Percentiles rank a stretch among this genome's conserved stretches.
phyloP scores from a whole-genome alignment of 2,888 invertebrate genomes.

The Philopedon plagiatum region DNA sequence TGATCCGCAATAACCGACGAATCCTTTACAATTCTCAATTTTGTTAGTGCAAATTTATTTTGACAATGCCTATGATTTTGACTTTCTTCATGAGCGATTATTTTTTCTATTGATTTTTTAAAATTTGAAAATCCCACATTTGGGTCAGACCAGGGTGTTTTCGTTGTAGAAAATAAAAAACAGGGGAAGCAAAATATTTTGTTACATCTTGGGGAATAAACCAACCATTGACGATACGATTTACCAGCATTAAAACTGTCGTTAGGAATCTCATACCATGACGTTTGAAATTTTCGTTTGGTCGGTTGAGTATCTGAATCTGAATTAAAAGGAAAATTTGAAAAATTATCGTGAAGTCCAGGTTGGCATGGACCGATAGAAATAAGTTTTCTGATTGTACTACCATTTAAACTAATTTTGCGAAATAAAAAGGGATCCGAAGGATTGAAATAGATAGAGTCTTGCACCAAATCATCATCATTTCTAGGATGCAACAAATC shows the following conservation, averaged over 20 bases:
- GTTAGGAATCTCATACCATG: too few species aligned
- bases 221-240: background rate
- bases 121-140: conserved; percentile 8
- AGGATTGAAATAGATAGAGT: too few species aligned
- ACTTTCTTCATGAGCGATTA: too few species aligned
- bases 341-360: conserved; percentile 2
- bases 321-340: conserved; percentile 12
- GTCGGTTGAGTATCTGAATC: too few species aligned
- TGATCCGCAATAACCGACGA: conserved; percentile 6
- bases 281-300: too few species aligned
- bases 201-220: background rate
- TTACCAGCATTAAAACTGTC: background rate
- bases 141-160: conserved; percentile 13
- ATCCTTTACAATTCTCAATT: conserved; percentile 5
- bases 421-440: too few species aligned
- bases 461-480: too few species aligned
- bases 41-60: conserved; percentile 6
- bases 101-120: conserved; percentile 6
- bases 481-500: too few species aligned
- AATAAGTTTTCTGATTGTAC: conserved; percentile 1
- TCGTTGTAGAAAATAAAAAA: conserved; percentile 3
- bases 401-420: too few species aligned
- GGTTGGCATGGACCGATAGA: background rate
- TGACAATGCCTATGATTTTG: background rate
- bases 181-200: conserved; percentile 5